Base-by-base conservation (phyloP, 2,888 invertebrate species). In the Troides aeacus region DNA sequence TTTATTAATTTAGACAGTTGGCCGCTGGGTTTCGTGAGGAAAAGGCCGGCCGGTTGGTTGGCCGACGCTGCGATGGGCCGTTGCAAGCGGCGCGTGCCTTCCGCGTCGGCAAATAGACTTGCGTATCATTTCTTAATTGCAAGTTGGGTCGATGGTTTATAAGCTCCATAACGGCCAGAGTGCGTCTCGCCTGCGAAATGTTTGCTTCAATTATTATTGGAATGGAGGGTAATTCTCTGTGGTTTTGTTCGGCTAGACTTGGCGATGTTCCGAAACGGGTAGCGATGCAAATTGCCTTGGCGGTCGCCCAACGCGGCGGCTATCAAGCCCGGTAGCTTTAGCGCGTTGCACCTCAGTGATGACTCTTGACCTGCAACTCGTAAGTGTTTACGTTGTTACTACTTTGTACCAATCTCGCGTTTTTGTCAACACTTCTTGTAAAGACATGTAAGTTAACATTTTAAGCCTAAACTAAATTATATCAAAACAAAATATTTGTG, bases 121-220 rank as follows among this genome's bases (percentile, higher is more conserved):
- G 83, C 85, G 80, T 86, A 86, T 84, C 89, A 88, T 85, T 88
- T 90, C 91, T 92, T 92, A 92, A 92, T 92, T 92, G 90, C 92
- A 83, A 85, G 85, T 83, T 84, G 86, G 79, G 85, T 86, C 86
- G 85, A 90, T 90, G 88, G 89, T 92, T 92, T 91, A 92, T 91
- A 92, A 92, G 91, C 90, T 92, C 89, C 89, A 90, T 90, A 90
- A 90, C 89, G 89, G 88, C 87, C 88, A 86, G 86, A 86, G 86
- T 84, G 81, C 85, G 88, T 88, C 90, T 88, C 88, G 86, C 79
- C 86, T 89, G 87, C 83, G 86, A 91, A 90, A 91, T 91, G 90
- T 92, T 90, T 92, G 92, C 91, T 90, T 92, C 90, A 92, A 92
- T 92, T 92, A 92, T 92, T 92, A 92, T 92, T 92, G 92, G 92